A percentile compares a stretch with the other conserved stretches of the same genome.
These are phyloP conservation scores for Rotaria macrura DNA, from an alignment of 2,888 invertebrate genomes.

Conservation along the genomic window DNA sequence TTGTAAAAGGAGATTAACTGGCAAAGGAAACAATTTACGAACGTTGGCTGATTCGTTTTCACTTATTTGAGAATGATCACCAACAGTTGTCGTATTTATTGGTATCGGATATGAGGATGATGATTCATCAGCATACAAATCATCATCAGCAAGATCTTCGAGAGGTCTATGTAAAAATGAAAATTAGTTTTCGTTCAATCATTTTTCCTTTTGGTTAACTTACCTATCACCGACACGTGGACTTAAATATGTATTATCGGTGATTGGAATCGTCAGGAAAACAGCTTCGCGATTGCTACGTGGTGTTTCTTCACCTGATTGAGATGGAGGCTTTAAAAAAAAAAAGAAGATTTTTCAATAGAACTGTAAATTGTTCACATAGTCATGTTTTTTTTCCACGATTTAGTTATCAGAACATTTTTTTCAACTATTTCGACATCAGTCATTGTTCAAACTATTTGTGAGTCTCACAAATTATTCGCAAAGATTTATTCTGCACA, in stretches of 20 bases:
- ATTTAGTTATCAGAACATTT: too few species aligned
- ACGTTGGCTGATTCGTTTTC: neutral
- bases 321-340: neutral
- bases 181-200: neutral
- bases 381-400: too few species aligned
- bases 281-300: neutral
- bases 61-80: neutral
- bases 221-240: constrained; percentile 6
- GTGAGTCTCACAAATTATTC: too few species aligned
- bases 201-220: neutral
- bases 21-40: neutral
- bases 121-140: constrained; percentile 1
- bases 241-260: neutral
- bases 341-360: neutral
- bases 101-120: neutral
- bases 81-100: neutral
- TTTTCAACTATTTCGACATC: too few species aligned
- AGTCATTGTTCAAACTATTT: too few species aligned
- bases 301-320: neutral
- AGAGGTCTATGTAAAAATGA: neutral
- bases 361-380: too few species aligned
- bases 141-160: constrained; percentile 21
- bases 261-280: neutral
- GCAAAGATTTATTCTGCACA: too few species aligned
- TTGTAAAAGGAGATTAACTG: neutral